A percentile compares a stretch with the other conserved stretches of the same genome.
Conservation (phyloP, 2,797 vertebrate genomes). For the Peromyscus nudipes region DNA sequence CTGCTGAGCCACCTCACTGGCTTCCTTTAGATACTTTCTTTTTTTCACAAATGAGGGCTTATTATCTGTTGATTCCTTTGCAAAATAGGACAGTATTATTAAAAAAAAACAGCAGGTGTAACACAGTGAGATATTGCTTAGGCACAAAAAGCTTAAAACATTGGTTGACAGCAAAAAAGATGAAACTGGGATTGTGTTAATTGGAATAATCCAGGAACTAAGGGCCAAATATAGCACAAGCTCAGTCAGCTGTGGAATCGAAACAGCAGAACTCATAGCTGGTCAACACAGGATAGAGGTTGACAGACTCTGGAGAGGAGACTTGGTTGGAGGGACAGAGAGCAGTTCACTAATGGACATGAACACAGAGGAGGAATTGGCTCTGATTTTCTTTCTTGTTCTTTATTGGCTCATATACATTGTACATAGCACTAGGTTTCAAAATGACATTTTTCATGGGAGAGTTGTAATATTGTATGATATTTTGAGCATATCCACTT, state of each 20-base stretch:
- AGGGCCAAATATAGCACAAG: neutral
- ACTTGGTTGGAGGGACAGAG: neutral
- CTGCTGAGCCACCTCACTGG: neutral
- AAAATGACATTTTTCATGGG: neutral
- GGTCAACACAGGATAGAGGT: neutral
- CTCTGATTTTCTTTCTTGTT: neutral
- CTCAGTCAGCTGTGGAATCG: neutral
- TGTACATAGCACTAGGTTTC: neutral
- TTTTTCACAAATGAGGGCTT: neutral
- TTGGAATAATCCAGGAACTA: neutral
- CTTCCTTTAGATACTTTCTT: neutral
- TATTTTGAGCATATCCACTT: neutral
- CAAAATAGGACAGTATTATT: neutral
- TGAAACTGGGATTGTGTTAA: neutral
- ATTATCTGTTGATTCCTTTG: neutral
- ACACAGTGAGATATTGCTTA: neutral
- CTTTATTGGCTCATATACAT: neutral
- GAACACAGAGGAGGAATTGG: neutral
- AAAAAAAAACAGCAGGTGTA: neutral
- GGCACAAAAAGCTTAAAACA: neutral
- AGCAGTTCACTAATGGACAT: neutral
- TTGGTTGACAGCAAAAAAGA: neutral
- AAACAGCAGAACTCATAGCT: neutral
- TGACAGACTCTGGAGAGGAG: neutral
- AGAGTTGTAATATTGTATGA: neutral